Evolutionary conservation across 2,888 invertebrate genomes (phyloP), one percentile per base, ranked within the genome.

Genomic region (Aphodius granarius): DNA sequence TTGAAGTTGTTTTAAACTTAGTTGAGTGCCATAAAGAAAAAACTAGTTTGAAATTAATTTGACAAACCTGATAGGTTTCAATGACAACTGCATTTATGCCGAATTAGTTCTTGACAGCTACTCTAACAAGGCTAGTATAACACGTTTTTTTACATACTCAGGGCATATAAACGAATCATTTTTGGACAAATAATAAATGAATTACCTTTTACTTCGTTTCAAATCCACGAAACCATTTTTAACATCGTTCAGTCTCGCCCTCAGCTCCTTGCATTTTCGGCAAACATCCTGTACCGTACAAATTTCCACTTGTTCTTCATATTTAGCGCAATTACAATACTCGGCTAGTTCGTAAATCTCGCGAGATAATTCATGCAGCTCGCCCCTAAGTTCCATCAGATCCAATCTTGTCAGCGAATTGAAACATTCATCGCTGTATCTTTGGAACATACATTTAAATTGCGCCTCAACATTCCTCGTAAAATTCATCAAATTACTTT

Each of bases 401-500:
- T 79, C 78, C 74, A 78, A 76, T 76, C 78, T 78, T 66, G 75
- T 77, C 19, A 79, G 70, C 68, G 77, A 74, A 76, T 73, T 77
- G 72, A 72, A 76, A 78, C 78, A 80, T 87, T 92, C 91, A 84
- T 88, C 89, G 84, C 89, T 89, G 87, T 90, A 91, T 82, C 91
- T 90, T 85, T 91, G 90, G 87, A 91, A 90, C 82, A 93, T 89
- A 87, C 90, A 92, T 81, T 90, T 89, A 87, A 92, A 93, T 88
- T 93, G 92, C 79, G 91, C 91, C 85, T 92, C 91, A 83, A 90
- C 87, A 80, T 89, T 87, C 82, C 91, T 89, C 83, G 83, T 83
- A 76, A 85, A 81, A 86, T 91, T 83, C 79, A 85, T 82, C 75
- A 83, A 78, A 66, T 83, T 82, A 76, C 84, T 89, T 82, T 88